Conservation (phyloP, 2,888 invertebrate genomes). For the Quadroppia sp. region DNA sequence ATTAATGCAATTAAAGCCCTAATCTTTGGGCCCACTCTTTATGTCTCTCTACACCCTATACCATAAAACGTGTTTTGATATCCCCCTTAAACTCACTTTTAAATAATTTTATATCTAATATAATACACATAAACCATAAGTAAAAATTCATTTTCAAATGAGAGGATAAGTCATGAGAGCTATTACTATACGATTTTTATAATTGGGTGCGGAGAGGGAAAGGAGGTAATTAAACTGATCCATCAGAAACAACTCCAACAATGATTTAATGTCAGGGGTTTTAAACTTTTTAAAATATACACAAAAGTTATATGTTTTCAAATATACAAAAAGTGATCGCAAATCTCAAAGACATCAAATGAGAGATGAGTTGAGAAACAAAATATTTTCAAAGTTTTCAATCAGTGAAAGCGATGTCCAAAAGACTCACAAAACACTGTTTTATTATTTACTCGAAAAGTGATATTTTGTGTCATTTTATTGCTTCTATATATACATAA, state of each 20-base stretch:
- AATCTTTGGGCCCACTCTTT: neutral
- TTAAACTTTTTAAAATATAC: neutral
- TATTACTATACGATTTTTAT: constrained; percentile 14
- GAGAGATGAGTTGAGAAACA: neutral
- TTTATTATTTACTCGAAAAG: constrained; percentile 18
- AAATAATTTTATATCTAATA: too few species aligned
- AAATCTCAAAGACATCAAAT: too few species aligned
- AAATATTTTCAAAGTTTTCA: neutral
- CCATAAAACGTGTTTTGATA: neutral
- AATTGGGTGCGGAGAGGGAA: constrained; percentile 26
- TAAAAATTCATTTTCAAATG: neutral
- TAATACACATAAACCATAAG: too few species aligned
- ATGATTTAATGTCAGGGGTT: constrained; percentile 1
- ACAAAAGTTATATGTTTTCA: neutral
- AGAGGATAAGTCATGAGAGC: neutral
- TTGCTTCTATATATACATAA: neutral
- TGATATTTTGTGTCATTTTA: neutral
- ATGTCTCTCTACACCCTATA: neutral
- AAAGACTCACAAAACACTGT: neutral
- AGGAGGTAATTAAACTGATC: constrained; percentile 31
- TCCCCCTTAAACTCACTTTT: neutral
- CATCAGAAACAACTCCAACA: neutral
- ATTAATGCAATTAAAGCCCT: neutral
- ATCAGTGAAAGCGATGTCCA: constrained; percentile 26
- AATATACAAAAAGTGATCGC: too few species aligned